Percentiles rank a stretch among this genome's conserved stretches.
phyloP scores from a whole-genome alignment of 2,888 invertebrate species.

The Eupithecia abbreviata region DNA sequence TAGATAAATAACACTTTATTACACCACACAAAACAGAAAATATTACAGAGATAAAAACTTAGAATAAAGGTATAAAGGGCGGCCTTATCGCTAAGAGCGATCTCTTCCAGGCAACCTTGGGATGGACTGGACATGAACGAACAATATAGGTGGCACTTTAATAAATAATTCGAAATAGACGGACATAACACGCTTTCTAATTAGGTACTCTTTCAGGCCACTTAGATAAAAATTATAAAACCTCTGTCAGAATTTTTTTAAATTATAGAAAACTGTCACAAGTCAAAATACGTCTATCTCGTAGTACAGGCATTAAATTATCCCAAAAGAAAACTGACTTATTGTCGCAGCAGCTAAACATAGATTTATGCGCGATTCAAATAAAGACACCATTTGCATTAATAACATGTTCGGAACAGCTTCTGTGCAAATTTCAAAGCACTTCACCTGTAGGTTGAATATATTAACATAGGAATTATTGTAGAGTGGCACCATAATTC shows the following conservation, averaged over 20 bases:
- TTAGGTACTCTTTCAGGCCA: not conserved
- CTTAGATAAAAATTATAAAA: not conserved
- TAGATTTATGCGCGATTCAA: constrained; percentile 28
- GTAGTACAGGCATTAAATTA: constrained; percentile 1
- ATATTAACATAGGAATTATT: constrained; percentile 56
- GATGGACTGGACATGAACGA: too few species aligned
- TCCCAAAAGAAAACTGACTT: constrained; percentile 21
- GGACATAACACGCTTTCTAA: not conserved
- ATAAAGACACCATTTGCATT: constrained; percentile 35
- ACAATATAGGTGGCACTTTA: too few species aligned
- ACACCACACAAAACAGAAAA: too few species aligned
- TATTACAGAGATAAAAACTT: too few species aligned
- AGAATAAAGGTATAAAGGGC: too few species aligned
- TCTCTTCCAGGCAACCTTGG: too few species aligned
- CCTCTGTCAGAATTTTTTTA: not conserved
- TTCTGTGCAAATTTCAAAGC: constrained; percentile 48
- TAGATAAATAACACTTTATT: too few species aligned
- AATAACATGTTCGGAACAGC: constrained; percentile 35
- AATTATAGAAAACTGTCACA: constrained; percentile 3
- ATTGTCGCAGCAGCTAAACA: constrained; percentile 12
- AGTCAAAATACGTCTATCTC: not conserved
- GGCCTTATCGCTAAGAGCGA: too few species aligned
- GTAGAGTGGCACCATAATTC: constrained; percentile 43
- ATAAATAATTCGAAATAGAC: not conserved
- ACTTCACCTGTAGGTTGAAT: constrained; percentile 56